phyloP scores from a whole-genome alignment of 2,888 invertebrate genomes.

The Kuschelorhynchus macadamiae region DNA sequence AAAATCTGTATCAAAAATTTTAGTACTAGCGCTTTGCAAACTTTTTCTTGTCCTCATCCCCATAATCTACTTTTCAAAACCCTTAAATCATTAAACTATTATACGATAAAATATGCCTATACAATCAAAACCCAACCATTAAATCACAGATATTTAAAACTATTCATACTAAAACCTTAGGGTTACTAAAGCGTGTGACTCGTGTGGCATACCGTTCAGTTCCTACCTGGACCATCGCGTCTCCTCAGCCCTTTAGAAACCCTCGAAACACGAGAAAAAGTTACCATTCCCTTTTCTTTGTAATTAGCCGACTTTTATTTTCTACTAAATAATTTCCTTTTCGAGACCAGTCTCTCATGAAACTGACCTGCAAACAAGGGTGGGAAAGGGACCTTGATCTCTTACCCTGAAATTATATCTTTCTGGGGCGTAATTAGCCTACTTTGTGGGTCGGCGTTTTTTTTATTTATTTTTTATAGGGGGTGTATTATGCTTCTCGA shows the following conservation, averaged over 20 bases:
- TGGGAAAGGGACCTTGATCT: slow-evolving; percentile 38
- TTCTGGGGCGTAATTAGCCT: slow-evolving; percentile 17
- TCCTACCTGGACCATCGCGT: slow-evolving; percentile 26
- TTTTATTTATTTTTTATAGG: slow-evolving; percentile 10
- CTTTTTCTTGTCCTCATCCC: too few relatives aligned
- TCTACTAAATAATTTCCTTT: slow-evolving; percentile 31
- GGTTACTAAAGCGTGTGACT: slow-evolving; percentile 31
- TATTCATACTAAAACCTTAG: not conserved
- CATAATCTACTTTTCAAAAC: too few relatives aligned
- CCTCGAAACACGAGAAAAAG: slow-evolving; percentile 25
- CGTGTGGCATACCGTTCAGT: slow-evolving; percentile 30
- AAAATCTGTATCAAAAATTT: too few relatives aligned
- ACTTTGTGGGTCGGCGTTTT: slow-evolving; percentile 22
- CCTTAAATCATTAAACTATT: too few relatives aligned
- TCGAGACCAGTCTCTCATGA: slow-evolving; percentile 31
- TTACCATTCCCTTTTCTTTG: slow-evolving; percentile 34
- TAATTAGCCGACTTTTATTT: slow-evolving; percentile 46
- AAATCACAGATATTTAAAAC: not conserved
- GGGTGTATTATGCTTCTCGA: not conserved
- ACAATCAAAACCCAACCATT: too few relatives aligned
- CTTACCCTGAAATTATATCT: slow-evolving; percentile 21
- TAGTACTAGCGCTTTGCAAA: too few relatives aligned
- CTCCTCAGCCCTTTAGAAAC: slow-evolving; percentile 25
- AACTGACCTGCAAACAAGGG: slow-evolving; percentile 36
- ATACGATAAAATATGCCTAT: too few relatives aligned